phyloP scores from a whole-genome alignment of 1,140 invertebrate genomes.

The Drosophila baimaii region DNA sequence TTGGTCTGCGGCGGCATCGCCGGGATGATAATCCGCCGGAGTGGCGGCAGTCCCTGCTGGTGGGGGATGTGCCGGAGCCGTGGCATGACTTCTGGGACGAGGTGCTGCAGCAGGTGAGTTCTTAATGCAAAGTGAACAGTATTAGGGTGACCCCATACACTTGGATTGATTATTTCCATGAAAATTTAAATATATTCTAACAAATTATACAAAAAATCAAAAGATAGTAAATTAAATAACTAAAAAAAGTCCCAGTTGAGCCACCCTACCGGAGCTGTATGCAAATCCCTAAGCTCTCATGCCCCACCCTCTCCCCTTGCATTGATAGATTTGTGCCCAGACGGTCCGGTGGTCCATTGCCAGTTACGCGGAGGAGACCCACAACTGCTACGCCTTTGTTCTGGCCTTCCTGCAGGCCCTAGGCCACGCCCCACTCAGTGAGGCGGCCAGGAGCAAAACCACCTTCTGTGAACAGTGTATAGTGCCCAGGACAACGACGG shows the following conservation, averaged over 20 bases:
- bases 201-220: neutral
- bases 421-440: conserved; percentile 87
- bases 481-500: conserved; percentile 89
- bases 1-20: conserved; percentile 86
- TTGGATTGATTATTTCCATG: too few relatives aligned
- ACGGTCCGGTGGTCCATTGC: conserved; percentile 87
- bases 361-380: conserved; percentile 89
- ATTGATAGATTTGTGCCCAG: conserved; percentile 86
- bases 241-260: neutral
- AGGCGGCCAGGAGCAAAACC: conserved; percentile 86
- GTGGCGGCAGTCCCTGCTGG: conserved; percentile 88
- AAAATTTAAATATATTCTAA: neutral
- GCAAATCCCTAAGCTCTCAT: conserved; percentile 44
- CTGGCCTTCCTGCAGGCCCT: conserved; percentile 89
- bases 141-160: neutral
- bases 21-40: conserved; percentile 84
- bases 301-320: conserved; percentile 13
- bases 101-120: conserved; percentile 87
- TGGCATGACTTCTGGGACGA: conserved; percentile 92
- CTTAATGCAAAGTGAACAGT: neutral
- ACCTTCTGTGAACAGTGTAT: conserved; percentile 91
- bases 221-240: neutral
- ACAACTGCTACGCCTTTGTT: conserved; percentile 93
- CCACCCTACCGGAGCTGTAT: conserved; percentile 2
- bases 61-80: conserved; percentile 87